Percentiles rank a stretch among this genome's conserved stretches.
phyloP scores from a whole-genome alignment of 2,797 vertebrate genomes.

The Hephaestus fuliginosus region DNA sequence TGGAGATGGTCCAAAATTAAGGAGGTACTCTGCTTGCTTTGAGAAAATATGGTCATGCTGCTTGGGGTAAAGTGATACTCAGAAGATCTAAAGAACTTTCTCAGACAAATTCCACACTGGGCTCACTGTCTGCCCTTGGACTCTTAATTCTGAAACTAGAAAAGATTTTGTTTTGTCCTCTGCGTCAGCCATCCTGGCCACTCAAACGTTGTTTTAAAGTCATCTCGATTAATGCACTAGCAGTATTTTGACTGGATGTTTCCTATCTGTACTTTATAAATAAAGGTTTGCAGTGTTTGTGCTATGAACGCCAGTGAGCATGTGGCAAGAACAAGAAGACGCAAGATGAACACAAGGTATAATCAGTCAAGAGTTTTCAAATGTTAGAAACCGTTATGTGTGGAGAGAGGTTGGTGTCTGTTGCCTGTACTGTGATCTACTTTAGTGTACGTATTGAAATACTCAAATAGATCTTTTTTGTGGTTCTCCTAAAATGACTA shows the following conservation, averaged over 20 bases:
- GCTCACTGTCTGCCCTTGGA: conserved; percentile 36
- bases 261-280: conserved; percentile 47
- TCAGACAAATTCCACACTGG: conserved; percentile 24
- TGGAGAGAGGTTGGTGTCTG: conserved; percentile 46
- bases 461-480: conserved; percentile 48
- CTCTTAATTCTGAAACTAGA: conserved; percentile 60
- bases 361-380: conserved; percentile 33
- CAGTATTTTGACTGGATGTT: conserved; percentile 59
- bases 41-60: conserved; percentile 45
- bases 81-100: conserved; percentile 36
- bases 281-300: conserved; percentile 56
- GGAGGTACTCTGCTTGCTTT: conserved; percentile 61
- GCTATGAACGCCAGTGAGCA: conserved; percentile 57
- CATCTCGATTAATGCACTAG: conserved; percentile 64
- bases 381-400: conserved; percentile 26
- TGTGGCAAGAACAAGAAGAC: conserved; percentile 45
- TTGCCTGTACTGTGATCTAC: conserved; percentile 77
- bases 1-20: conserved; percentile 40
- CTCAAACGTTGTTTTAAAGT: conserved; percentile 26
- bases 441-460: conserved; percentile 59
- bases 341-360: conserved; percentile 30
- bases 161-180: conserved; percentile 22
- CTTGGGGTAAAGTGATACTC: conserved; percentile 54
- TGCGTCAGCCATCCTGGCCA: conserved; percentile 30
- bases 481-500: conserved; percentile 63